phyloP scores from a whole-genome alignment of 2,113 vertebrate genomes.

The Cryptomyrus ogoouensis region DNA sequence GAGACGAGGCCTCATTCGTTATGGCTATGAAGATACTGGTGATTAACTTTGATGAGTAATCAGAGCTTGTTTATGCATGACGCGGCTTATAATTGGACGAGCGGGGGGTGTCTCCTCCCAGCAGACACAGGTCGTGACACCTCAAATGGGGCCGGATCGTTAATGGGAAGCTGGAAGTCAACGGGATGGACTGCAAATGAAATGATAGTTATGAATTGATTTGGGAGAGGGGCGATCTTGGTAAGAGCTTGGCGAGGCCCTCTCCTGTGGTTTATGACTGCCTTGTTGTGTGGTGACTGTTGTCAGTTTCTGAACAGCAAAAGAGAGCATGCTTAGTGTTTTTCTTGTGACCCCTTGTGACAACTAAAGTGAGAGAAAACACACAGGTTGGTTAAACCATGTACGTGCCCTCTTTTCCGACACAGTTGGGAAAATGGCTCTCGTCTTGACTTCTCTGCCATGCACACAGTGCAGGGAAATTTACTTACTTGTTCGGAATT shows the following conservation, averaged over 20 bases:
- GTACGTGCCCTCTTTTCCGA: neutral
- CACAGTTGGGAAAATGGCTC: neutral
- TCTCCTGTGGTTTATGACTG: neutral
- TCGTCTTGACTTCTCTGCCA: neutral
- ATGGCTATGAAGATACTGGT: neutral
- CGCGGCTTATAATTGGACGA: neutral
- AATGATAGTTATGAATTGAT: neutral
- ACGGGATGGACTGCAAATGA: neutral
- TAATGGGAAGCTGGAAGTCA: neutral
- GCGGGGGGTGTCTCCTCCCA: neutral
- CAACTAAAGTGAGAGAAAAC: neutral
- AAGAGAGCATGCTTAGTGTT: neutral
- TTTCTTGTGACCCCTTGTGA: neutral
- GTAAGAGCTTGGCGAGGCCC: neutral
- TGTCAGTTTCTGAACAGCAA: neutral
- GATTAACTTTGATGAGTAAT: neutral
- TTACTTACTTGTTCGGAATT: neutral
- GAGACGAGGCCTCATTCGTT: neutral
- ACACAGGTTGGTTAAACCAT: neutral
- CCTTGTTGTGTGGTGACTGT: neutral
- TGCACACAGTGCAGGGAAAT: neutral
- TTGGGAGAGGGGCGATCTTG: neutral
- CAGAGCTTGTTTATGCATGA: constrained; percentile 8
- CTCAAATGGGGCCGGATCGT: neutral
- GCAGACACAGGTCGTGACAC: neutral